phyloP scores from a whole-genome alignment of 2,113 vertebrate species.

The Cyanoliseus patagonus region DNA sequence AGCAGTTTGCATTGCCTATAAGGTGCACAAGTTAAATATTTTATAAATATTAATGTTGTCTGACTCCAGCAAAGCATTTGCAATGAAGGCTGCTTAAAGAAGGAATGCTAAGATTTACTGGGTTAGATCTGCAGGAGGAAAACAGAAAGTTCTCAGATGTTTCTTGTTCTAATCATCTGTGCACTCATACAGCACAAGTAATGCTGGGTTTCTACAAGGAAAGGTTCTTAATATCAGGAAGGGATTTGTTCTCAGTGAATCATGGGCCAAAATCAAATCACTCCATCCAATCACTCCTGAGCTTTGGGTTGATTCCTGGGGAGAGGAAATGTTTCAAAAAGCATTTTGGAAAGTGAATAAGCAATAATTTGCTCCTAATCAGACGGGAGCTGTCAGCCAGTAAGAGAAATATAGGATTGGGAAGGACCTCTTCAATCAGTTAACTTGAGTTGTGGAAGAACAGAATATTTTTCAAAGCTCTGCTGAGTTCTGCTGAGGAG shows the following conservation, averaged over 20 bases:
- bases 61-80: constrained; percentile 1
- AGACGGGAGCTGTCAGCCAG: neutral
- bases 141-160: neutral
- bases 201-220: neutral
- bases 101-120: neutral
- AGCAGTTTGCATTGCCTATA: neutral
- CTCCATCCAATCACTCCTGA: neutral
- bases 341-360: neutral
- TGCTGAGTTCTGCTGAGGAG: neutral
- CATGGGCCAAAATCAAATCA: neutral
- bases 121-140: neutral
- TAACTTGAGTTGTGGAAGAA: neutral
- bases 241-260: constrained; percentile 7
- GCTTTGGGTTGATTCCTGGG: neutral
- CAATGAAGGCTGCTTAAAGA: constrained; percentile 2
- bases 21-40: neutral
- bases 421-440: neutral
- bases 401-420: neutral
- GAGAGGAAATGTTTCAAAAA: neutral
- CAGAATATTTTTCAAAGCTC: neutral
- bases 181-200: neutral
- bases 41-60: constrained; percentile 19
- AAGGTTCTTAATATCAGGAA: neutral
- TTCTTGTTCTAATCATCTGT: neutral
- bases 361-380: constrained; percentile 8